Evolutionary conservation across 1,140 invertebrate species (phyloP).

Genomic region (Drosophila kepulauana): DNA sequence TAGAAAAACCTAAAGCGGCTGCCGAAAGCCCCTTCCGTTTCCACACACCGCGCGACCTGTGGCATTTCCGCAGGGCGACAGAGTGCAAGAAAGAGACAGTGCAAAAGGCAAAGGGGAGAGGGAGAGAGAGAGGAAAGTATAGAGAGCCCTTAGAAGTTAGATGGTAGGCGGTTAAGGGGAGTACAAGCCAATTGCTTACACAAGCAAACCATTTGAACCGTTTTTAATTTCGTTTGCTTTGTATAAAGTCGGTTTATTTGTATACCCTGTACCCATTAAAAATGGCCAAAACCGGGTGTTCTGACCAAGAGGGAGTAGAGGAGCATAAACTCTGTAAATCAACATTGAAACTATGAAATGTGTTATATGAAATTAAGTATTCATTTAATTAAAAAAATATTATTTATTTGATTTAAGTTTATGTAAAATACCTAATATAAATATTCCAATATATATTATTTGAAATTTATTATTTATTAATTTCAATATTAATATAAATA

Average conservation of each 20-base stretch:
- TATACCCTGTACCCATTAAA: constrained; percentile 9
- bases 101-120: not conserved
- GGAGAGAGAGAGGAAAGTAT: not conserved
- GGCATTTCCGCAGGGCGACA: constrained; percentile 34
- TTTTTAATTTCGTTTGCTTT: constrained; percentile 81
- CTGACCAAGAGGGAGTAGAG: not conserved
- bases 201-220: constrained; percentile 73
- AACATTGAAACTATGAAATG: no score
- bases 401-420: no score
- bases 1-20: constrained; percentile 6
- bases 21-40: constrained; percentile 7
- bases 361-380: no score
- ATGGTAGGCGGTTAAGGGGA: not conserved
- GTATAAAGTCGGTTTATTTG: constrained; percentile 55
- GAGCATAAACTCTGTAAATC: no score
- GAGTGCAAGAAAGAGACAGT: no score
- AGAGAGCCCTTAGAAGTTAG: not conserved
- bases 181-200: constrained; percentile 65
- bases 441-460: no score
- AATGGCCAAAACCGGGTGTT: not conserved
- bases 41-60: not conserved
- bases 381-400: no score
- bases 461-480: no score
- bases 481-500: no score
- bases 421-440: no score